Percentiles rank a stretch among this genome's conserved stretches.
These are phyloP conservation scores for Xiphorhynchus elegans DNA, from an alignment of 2,113 vertebrate species.

Conservation along the genomic window DNA sequence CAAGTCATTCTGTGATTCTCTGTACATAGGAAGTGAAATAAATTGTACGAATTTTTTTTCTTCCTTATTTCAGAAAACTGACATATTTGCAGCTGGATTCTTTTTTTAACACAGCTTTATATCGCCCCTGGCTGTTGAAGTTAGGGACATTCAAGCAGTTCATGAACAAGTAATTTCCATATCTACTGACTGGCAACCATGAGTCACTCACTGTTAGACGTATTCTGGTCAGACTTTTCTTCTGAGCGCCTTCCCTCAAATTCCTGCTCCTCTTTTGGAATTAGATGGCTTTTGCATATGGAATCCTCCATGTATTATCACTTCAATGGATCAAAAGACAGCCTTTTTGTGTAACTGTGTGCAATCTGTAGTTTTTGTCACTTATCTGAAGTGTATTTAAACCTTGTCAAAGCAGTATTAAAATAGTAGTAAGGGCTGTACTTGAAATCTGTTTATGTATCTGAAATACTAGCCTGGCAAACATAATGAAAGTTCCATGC, in stretches of 20 bases:
- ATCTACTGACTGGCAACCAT: background rate
- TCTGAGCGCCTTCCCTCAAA: background rate
- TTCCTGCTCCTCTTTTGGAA: background rate
- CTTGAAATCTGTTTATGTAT: constrained; percentile 24
- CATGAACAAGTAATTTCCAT: background rate
- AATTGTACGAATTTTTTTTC: background rate
- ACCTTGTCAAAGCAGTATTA: constrained; percentile 22
- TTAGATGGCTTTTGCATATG: background rate
- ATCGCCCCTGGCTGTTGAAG: background rate
- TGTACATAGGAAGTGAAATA: background rate
- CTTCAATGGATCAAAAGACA: constrained; percentile 12
- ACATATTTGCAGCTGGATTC: background rate
- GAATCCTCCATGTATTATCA: background rate
- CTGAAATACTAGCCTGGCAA: constrained; percentile 19
- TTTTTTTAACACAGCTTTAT: background rate
- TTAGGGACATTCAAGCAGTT: background rate
- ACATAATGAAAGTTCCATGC: background rate
- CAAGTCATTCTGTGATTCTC: background rate
- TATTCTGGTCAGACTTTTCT: background rate
- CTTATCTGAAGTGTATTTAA: constrained; percentile 21
- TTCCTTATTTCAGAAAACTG: background rate
- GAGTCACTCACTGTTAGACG: background rate
- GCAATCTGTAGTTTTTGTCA: constrained; percentile 7
- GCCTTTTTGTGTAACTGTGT: background rate
- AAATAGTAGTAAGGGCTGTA: constrained; percentile 11